Evolutionary conservation across 2,888 invertebrate genomes (phyloP).

Genomic region (Archips crataeganus): DNA sequence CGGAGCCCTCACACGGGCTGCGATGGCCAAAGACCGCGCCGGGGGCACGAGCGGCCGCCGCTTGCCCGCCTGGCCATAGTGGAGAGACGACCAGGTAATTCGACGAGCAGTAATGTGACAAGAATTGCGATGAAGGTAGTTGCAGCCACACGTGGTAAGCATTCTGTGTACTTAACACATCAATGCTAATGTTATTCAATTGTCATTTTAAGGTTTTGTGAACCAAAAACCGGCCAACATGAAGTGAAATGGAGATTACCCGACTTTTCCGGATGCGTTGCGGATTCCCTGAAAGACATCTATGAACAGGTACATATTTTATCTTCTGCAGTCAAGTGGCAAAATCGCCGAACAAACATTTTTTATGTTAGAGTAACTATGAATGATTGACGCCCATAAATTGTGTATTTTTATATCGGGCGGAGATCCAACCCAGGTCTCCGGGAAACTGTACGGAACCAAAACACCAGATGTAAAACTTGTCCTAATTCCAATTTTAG

Average conservation of each 20-base stretch:
- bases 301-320: conserved; percentile 84
- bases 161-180: too few relatives aligned
- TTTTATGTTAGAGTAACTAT: too few relatives aligned
- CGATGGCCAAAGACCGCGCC: conserved; percentile 89
- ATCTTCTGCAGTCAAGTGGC: neutral
- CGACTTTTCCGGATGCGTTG: conserved; percentile 91
- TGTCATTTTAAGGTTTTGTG: conserved; percentile 68
- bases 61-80: conserved; percentile 83
- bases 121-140: too few relatives aligned
- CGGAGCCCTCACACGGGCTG: conserved; percentile 84
- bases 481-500: conserved; percentile 53
- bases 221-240: conserved; percentile 79
- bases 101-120: neutral
- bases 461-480: too few relatives aligned
- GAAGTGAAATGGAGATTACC: conserved; percentile 91
- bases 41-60: conserved; percentile 87
- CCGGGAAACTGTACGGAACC: too few relatives aligned
- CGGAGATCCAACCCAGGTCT: too few relatives aligned
- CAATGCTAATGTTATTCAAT: neutral
- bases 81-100: conserved; percentile 75
- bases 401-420: too few relatives aligned
- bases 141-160: too few relatives aligned
- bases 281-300: conserved; percentile 87
- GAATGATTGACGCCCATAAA: too few relatives aligned
- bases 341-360: neutral